phyloP scores from a whole-genome alignment of 2,888 invertebrate species.

The Oscheius sp. region DNA sequence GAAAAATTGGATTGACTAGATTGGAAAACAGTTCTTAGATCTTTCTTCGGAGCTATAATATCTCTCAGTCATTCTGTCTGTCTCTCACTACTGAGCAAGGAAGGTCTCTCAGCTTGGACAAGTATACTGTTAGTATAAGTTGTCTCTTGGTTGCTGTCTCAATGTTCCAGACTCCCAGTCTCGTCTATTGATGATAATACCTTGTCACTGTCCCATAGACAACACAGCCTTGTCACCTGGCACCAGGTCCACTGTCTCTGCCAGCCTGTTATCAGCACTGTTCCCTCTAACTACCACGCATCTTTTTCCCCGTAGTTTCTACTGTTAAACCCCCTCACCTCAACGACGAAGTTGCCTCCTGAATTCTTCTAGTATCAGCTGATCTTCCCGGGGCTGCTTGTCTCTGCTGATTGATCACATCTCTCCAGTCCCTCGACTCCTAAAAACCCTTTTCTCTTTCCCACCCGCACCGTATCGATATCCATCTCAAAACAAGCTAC shows the following conservation, averaged over 20 bases:
- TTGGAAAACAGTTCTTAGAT: background rate
- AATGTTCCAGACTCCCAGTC: too few relatives aligned
- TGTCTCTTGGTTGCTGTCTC: too few relatives aligned
- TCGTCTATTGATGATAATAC: too few relatives aligned
- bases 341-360: slow-evolving; percentile 29
- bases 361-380: slow-evolving; percentile 31
- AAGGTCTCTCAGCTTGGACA: too few relatives aligned
- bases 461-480: background rate
- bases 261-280: too few relatives aligned
- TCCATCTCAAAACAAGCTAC: background rate
- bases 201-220: too few relatives aligned
- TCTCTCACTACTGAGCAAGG: too few relatives aligned
- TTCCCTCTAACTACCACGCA: background rate
- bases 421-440: slow-evolving; percentile 59
- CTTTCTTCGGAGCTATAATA: background rate
- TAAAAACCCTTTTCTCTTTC: slow-evolving; percentile 27
- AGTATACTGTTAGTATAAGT: too few relatives aligned
- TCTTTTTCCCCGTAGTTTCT: background rate
- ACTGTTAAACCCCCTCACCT: background rate
- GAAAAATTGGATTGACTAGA: background rate
- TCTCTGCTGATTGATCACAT: slow-evolving; percentile 60
- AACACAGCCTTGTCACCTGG: too few relatives aligned
- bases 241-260: too few relatives aligned
- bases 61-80: too few relatives aligned
- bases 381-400: slow-evolving; percentile 56